phyloP scores from a whole-genome alignment of 2,113 vertebrate genomes.

The Pholis gunnellus region DNA sequence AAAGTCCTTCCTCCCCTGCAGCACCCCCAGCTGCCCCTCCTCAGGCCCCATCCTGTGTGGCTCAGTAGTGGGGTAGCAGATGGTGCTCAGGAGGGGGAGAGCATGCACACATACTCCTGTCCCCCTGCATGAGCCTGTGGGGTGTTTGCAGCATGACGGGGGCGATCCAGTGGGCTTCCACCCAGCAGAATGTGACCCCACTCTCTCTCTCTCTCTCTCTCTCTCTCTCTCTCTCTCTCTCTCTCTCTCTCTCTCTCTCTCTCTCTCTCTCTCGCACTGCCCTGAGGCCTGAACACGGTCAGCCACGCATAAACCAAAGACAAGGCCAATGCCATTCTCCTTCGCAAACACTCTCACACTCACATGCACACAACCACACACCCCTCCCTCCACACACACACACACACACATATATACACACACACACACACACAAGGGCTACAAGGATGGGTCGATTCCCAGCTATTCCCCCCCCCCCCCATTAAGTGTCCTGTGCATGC shows the following conservation, averaged over 20 bases:
- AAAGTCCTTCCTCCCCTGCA: constrained; percentile 55
- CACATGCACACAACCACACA: constrained; percentile 9
- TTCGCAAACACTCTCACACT: constrained; percentile 35
- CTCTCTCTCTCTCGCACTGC: constrained; percentile 60
- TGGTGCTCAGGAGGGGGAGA: constrained; percentile 64
- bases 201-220: constrained; percentile 59
- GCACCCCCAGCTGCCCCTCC: constrained; percentile 71
- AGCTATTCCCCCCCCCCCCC: constrained; percentile 43
- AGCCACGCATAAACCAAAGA: constrained; percentile 75
- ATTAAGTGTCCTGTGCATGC: constrained; percentile 72
- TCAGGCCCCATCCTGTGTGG: constrained; percentile 75
- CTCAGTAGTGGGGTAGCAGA: constrained; percentile 79
- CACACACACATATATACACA: constrained; percentile 15
- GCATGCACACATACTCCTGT: constrained; percentile 61
- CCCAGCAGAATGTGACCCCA: constrained; percentile 79
- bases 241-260: constrained; percentile 60
- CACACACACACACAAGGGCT: constrained; percentile 3
- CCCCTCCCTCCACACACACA: constrained; percentile 1
- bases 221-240: constrained; percentile 62
- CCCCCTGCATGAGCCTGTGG: constrained; percentile 65
- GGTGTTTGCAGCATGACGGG: constrained; percentile 62
- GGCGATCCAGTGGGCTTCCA: constrained; percentile 66
- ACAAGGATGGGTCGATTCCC: constrained; percentile 58
- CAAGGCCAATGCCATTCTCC: constrained; percentile 69
- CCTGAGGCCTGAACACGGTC: constrained; percentile 68